Percentiles rank a stretch among this genome's conserved stretches.
Evolutionary conservation across 1,140 invertebrate genomes (phyloP).

Genomic region (Achroia grisella): DNA sequence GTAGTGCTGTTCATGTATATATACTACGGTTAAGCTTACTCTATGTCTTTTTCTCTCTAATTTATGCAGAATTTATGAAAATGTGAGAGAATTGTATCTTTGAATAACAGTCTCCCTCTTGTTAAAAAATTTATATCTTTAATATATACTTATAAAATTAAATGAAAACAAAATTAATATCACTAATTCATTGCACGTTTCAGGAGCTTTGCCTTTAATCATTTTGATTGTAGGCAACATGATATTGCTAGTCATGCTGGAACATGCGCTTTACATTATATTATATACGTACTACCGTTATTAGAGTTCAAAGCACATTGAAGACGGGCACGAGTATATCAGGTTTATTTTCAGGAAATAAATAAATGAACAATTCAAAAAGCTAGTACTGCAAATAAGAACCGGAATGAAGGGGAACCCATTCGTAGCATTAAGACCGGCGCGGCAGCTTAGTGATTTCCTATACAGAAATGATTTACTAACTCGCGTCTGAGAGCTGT

Average conservation of each 20-base stretch:
- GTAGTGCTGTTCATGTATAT: too few relatives aligned
- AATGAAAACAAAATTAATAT: too few relatives aligned
- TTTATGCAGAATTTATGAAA: too few relatives aligned
- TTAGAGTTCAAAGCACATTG: conserved; percentile 2
- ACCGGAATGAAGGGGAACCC: background rate
- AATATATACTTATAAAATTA: too few relatives aligned
- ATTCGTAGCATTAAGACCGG: background rate
- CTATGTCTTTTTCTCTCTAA: too few relatives aligned
- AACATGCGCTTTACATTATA: background rate
- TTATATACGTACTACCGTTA: background rate
- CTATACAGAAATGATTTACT: conserved; percentile 37
- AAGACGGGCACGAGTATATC: background rate
- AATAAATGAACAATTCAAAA: conserved; percentile 1
- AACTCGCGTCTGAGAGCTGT: conserved; percentile 16
- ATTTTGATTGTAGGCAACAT: too few relatives aligned
- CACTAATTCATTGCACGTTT: too few relatives aligned
- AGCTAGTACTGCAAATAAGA: background rate
- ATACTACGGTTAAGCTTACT: too few relatives aligned
- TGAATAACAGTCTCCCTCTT: too few relatives aligned
- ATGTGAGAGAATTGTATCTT: too few relatives aligned
- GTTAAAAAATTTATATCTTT: too few relatives aligned
- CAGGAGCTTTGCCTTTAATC: too few relatives aligned
- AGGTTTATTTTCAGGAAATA: background rate
- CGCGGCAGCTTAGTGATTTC: conserved; percentile 24
- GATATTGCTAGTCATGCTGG: background rate